These are phyloP conservation scores for Antechinus stuartii DNA, from an alignment of 2,113 vertebrate species.

Conservation along the genomic window DNA sequence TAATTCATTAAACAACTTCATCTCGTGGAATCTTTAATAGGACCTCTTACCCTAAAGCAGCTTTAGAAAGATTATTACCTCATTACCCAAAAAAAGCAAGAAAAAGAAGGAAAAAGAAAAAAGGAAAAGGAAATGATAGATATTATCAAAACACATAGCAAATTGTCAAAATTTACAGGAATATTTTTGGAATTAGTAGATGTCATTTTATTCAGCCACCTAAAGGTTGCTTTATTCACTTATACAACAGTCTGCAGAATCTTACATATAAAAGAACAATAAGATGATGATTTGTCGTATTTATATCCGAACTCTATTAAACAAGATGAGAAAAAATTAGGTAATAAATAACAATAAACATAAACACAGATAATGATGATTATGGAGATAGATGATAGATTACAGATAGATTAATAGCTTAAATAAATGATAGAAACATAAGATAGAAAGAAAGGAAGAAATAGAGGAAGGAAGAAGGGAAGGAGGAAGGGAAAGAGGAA, in stretches of 20 bases:
- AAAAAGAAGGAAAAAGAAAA: no score
- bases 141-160: background rate
- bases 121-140: background rate
- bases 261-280: background rate
- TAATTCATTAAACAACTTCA: background rate
- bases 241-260: background rate
- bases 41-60: background rate
- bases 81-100: background rate
- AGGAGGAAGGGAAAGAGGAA: no score
- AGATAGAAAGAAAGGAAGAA: no score
- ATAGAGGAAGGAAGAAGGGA: no score
- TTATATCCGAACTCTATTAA: background rate
- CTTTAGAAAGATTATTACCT: background rate
- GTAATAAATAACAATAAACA: background rate
- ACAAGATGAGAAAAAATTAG: background rate
- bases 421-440: background rate
- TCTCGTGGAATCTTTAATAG: background rate
- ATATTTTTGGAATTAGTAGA: no score
- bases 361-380: no score
- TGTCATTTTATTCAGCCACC: background rate
- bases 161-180: background rate
- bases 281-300: background rate
- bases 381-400: no score
- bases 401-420: background rate
- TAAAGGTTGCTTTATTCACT: background rate